Percentiles rank a stretch among this genome's conserved stretches.
Conservation (phyloP, 92 coral and sea anemone genomes). For the Phymanthus crucifer region DNA sequence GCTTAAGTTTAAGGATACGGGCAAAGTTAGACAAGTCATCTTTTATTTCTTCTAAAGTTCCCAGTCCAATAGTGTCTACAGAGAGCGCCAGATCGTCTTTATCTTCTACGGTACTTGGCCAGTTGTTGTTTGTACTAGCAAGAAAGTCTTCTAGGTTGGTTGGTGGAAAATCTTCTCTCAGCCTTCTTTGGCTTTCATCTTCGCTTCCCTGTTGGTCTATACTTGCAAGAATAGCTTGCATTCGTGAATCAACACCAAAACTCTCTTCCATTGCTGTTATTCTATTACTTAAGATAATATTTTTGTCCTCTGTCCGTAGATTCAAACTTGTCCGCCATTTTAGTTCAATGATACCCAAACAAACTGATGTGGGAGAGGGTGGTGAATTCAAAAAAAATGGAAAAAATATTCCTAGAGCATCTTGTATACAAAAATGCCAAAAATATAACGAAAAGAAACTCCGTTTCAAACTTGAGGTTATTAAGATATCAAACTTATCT, state of each 20-base stretch:
- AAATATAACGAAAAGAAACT: not conserved
- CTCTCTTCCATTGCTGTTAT: not conserved
- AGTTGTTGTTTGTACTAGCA: conserved; percentile 53
- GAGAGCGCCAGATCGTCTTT: conserved; percentile 56
- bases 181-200: conserved; percentile 40
- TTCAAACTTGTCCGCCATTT: conserved; percentile 41
- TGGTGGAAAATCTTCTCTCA: conserved; percentile 64
- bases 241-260: conserved; percentile 68
- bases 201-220: conserved; percentile 60
- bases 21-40: conserved; percentile 73
- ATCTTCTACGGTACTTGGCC: conserved; percentile 69
- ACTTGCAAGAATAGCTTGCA: conserved; percentile 72
- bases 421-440: not conserved
- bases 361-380: conserved; percentile 4
- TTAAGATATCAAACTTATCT: not conserved
- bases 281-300: not conserved
- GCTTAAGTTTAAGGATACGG: conserved; percentile 64
- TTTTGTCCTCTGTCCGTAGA: not conserved
- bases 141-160: conserved; percentile 78
- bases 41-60: conserved; percentile 87
- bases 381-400: not conserved
- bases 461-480: not conserved
- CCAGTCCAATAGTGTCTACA: conserved; percentile 80
- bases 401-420: not conserved
- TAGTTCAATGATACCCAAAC: not conserved